Base-by-base conservation (phyloP, 2,113 vertebrate genomes). In the Grallaria varia region DNA sequence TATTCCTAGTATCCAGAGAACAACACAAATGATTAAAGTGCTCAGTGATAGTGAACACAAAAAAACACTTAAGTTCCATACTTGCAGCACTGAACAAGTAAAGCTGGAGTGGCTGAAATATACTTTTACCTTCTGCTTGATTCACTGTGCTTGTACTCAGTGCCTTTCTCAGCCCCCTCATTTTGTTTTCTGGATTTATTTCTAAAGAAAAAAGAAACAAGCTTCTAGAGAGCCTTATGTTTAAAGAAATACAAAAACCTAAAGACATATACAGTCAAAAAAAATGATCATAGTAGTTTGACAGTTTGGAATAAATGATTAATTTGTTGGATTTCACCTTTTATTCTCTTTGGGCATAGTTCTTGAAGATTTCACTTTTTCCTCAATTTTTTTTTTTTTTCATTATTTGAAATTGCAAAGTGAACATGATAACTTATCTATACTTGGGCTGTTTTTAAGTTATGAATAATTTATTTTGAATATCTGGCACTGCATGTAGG, bases 41-140 rank as follows among this genome's bases (percentile, higher is more conserved):
- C 3, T 78, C 49, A 44, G 1, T 45, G 11, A 45, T 47, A 75
- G 7, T 3, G 53, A 74, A 45, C 1, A 55, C 10, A 50, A 85
- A 63, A 87, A 73, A 11, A 0, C 2, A 24, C 3, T 0, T 8
- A 50, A 30, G 0, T 64, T 74, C 18, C 18, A 33, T 71, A 25
- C 9, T 59, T 71, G 40, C 3, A 42, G 14, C 30, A 62, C 6
- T 23, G 19, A 89, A 40, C 10, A 59, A 78, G 12, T 39, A 66
- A 73, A 96, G 39, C 14, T 56, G 4, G 4, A 74, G 0, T 17
- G 35, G 47, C 33, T 71, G 30, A 82, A 93, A 77, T 2, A 31
- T 42, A 81, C 42, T 93, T 80, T 78, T 44, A 52, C 27, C 33
- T 10, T 72, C 22, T 56, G 12, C 11, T 19, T 76, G 27, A 27